These are phyloP conservation scores for Lasioglossum villosulum DNA, from an alignment of 2,888 invertebrate genomes.

Conservation along the genomic window DNA sequence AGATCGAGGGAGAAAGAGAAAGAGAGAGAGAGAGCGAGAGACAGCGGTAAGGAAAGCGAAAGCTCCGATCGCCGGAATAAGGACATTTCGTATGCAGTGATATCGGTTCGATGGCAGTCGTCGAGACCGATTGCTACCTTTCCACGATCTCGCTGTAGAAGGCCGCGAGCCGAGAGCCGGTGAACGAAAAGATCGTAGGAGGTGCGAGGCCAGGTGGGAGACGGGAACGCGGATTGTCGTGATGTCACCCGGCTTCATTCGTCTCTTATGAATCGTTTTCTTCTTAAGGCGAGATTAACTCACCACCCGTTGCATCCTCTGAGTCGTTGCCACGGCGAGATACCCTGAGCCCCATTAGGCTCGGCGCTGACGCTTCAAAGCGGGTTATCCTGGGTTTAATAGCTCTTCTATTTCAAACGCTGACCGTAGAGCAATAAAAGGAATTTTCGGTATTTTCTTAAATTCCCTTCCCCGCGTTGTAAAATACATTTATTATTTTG, in stretches of 20 bases:
- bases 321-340: background rate
- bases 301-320: background rate
- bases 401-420: background rate
- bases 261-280: constrained; percentile 33
- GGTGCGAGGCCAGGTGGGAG: constrained; percentile 16
- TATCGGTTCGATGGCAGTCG: background rate
- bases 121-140: constrained; percentile 26
- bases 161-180: constrained; percentile 8
- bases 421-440: background rate
- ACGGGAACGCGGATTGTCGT: constrained; percentile 29
- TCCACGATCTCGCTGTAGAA: constrained; percentile 28
- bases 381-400: background rate
- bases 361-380: background rate
- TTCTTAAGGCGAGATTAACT: constrained; percentile 28
- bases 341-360: constrained; percentile 5
- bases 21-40: background rate
- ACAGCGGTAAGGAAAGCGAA: background rate
- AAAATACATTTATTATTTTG: background rate
- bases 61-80: background rate
- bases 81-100: constrained; percentile 9
- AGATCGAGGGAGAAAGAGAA: background rate
- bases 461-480: background rate
- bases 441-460: background rate
- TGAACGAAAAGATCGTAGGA: constrained; percentile 41
- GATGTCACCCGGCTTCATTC: constrained; percentile 47